These are phyloP conservation scores for Rhorus exstirpatorius DNA, from an alignment of 2,888 invertebrate species.

Conservation along the genomic window DNA sequence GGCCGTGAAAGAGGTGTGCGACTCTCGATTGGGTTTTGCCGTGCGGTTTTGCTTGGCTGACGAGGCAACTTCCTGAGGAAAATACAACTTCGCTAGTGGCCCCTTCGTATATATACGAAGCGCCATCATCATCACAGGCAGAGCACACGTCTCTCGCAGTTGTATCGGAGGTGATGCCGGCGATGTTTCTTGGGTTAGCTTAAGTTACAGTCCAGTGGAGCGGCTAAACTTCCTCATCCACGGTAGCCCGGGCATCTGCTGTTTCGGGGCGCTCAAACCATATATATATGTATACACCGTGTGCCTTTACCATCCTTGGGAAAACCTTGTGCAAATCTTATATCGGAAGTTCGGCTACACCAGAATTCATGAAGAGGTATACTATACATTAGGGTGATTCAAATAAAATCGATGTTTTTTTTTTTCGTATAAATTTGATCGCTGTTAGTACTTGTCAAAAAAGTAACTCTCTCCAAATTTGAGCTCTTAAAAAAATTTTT, in stretches of 20 bases:
- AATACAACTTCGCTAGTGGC: conserved; percentile 43
- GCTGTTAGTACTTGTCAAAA: too few species aligned
- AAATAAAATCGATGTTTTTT: too few species aligned
- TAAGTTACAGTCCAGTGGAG: conserved; percentile 84
- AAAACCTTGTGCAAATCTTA: conserved; percentile 19
- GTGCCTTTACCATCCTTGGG: conserved; percentile 19
- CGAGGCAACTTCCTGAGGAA: conserved; percentile 80
- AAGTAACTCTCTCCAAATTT: too few species aligned
- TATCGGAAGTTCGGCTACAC: conserved; percentile 25
- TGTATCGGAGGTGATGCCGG: conserved; percentile 62
- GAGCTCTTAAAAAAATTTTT: too few species aligned
- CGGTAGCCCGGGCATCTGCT: conserved; percentile 20
- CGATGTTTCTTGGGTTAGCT: conserved; percentile 82
- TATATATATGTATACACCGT: conserved; percentile 5
- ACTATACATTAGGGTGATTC: too few species aligned
- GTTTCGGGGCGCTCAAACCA: conserved; percentile 11
- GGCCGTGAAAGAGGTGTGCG: conserved; percentile 73
- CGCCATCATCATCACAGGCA: conserved; percentile 47
- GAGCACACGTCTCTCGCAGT: conserved; percentile 48
- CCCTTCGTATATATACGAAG: background rate
- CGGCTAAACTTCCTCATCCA: conserved; percentile 82
- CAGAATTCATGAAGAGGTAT: conserved; percentile 64
- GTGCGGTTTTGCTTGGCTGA: conserved; percentile 77
- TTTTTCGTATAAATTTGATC: too few species aligned
- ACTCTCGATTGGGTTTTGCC: conserved; percentile 69